Percentiles rank a stretch among this genome's conserved stretches.
These are phyloP conservation scores for Amblyjoppa fuscipennis DNA, from an alignment of 2,888 invertebrate species.

Conservation along the genomic window DNA sequence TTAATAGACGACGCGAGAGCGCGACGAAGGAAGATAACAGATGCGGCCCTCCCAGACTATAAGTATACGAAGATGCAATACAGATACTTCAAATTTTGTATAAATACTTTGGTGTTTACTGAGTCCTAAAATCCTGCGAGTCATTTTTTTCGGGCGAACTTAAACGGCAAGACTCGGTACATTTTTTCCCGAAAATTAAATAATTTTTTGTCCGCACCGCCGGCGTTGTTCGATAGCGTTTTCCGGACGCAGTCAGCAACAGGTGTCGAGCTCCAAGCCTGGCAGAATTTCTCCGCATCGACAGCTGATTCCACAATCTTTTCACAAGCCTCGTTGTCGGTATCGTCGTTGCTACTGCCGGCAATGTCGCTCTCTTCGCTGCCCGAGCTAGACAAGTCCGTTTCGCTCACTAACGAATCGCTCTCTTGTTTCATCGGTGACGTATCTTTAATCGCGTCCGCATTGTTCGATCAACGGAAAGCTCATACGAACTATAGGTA, in stretches of 20 bases:
- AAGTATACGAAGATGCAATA: slow-evolving; percentile 59
- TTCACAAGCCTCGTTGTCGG: slow-evolving; percentile 6
- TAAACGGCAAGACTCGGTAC: slow-evolving; percentile 29
- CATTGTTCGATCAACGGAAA: background rate
- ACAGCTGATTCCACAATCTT: slow-evolving; percentile 11
- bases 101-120: background rate
- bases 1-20: background rate
- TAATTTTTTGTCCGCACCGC: slow-evolving; percentile 3
- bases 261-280: slow-evolving; percentile 8
- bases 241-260: slow-evolving; percentile 31
- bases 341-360: slow-evolving; percentile 17
- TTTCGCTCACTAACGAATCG: slow-evolving; percentile 1
- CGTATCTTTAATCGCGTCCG: slow-evolving; percentile 9
- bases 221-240: background rate
- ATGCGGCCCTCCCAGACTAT: slow-evolving; percentile 11
- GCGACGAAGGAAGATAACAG: background rate
- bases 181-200: slow-evolving; percentile 47
- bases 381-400: slow-evolving; percentile 23
- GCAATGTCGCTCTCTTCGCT: slow-evolving; percentile 45
- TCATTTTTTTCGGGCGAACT: slow-evolving; percentile 35
- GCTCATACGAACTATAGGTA: background rate
- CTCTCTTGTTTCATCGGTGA: slow-evolving; percentile 3
- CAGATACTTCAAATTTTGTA: slow-evolving; percentile 63
- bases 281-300: background rate
- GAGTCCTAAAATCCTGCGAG: background rate